Conservation (phyloP, 2,113 vertebrate species). For the Lanius ludovicianus region DNA sequence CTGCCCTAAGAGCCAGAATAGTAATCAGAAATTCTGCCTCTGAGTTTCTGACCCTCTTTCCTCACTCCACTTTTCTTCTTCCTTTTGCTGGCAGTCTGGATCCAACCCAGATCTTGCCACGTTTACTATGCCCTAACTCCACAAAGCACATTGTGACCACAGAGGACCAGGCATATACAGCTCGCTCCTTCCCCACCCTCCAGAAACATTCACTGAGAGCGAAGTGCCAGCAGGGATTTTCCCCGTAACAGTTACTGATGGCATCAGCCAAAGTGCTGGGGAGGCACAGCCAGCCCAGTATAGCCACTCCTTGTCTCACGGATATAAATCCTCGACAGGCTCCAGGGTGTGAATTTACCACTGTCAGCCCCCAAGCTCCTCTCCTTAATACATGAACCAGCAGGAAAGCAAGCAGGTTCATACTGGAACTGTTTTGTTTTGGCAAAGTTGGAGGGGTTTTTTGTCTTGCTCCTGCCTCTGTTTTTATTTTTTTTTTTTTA, state of each 20-base stretch:
- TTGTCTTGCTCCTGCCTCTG: not conserved
- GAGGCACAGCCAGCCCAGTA: not conserved
- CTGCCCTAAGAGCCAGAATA: not conserved
- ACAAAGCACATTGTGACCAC: not conserved
- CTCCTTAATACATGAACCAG: not conserved
- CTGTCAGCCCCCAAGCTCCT: not conserved
- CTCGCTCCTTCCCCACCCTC: not conserved
- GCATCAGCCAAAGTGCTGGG: not conserved
- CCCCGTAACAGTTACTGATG: not conserved
- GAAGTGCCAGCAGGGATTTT: not conserved
- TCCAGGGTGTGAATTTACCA: not conserved
- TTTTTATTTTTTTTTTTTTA: not conserved
- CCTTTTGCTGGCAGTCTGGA: not conserved
- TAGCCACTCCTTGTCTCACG: not conserved
- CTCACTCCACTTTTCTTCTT: not conserved
- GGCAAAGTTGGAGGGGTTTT: not conserved
- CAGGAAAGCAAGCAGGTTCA: conserved; percentile 31
- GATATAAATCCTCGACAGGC: not conserved
- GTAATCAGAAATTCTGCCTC: not conserved
- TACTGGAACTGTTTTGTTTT: conserved; percentile 25
- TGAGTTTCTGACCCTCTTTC: not conserved
- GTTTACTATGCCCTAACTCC: not conserved
- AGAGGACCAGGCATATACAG: not conserved
- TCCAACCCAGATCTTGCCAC: not conserved
- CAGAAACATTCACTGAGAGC: not conserved